Evolutionary conservation across 2,797 vertebrate genomes (phyloP), one percentile per base, ranked within the genome.

Genomic region (Telmatherina bonti): DNA sequence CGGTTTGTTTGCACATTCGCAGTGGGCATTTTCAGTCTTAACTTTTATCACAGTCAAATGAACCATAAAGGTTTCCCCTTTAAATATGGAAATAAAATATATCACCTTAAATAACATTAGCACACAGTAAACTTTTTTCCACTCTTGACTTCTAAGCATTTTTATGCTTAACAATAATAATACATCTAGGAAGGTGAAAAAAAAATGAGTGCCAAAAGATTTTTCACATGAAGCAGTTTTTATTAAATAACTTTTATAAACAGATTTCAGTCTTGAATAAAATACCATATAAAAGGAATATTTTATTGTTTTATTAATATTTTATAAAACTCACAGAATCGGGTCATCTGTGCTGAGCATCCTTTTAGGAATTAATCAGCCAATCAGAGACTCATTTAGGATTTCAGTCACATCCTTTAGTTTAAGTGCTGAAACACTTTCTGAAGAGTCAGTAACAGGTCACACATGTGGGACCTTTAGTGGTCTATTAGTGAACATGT

Each of bases 251-350:
- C 7, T 38, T 0, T 38, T 38, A 15, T 38, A 38, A 15, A 38
- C 36, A 38, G 6, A 15, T 15, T 38, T 38, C 2, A 38, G 26
- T 5, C 5, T 24, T 65, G n/a, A 59, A 58, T n/a, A 18, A 51
- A 53, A 16, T 11, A 35, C 69, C 45, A 70, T 13, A 56, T 41
- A 38, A 53, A 79, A 29, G 18, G 62, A 26, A 58, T 64, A 66
- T 62, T 64, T 67, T 59, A 35, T 16, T 67, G 16, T 72, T n/a
- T 76, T 57, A 56, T n/a, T n/a, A n/a, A n/a, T n/a, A n/a, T n/a
- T n/a, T n/a, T n/a, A n/a, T n/a, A n/a, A n/a, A n/a, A n/a, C 72
- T 62, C 64, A 36, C 29, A 63, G 24, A 71, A 49, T 15, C 49
- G 49, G 29, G 26, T 43, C 41, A 15, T 13, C 2, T 38, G 36